Evolutionary conservation across 2,113 vertebrate genomes (phyloP).

Genomic region (Suricata suricatta): DNA sequence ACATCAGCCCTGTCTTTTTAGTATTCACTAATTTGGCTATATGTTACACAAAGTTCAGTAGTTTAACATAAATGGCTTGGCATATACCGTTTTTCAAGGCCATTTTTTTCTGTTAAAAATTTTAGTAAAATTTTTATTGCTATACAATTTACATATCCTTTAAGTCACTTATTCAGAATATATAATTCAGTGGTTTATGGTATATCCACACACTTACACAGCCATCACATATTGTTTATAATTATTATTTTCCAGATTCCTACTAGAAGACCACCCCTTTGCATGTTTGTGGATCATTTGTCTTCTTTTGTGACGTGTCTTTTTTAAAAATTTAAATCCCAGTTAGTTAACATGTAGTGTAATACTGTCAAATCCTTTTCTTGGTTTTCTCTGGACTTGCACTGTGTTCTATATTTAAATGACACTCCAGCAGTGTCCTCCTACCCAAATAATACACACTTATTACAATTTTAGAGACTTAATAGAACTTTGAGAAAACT

Average conservation of each 20-base stretch:
- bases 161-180: background rate
- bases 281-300: background rate
- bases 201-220: background rate
- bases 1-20: background rate
- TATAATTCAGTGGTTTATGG: background rate
- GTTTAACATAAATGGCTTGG: background rate
- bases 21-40: background rate
- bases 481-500: background rate
- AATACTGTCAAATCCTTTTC: background rate
- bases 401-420: background rate
- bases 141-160: background rate
- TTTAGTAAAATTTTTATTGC: background rate
- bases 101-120: background rate
- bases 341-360: too few relatives aligned
- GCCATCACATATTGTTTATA: background rate
- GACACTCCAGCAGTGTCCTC: background rate
- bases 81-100: background rate
- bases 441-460: background rate
- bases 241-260: background rate
- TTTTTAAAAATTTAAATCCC: background rate
- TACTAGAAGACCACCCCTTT: background rate
- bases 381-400: background rate
- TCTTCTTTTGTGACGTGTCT: background rate
- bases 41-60: background rate
- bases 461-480: background rate